phyloP scores from a whole-genome alignment of 2,797 vertebrate genomes.

The Silurus aristotelis region DNA sequence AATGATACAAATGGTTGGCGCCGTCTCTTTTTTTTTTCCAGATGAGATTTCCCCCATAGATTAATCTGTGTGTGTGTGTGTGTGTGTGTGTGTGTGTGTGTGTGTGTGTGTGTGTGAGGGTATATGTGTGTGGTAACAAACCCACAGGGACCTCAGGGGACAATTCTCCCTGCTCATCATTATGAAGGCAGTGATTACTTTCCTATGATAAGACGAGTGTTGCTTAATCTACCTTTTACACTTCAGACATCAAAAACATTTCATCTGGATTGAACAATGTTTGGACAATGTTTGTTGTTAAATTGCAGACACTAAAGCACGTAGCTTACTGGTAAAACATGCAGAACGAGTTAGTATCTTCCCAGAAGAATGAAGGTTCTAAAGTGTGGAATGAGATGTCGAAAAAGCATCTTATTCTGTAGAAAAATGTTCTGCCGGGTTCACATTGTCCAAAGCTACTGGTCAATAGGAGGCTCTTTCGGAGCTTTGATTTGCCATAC shows the following conservation, averaged over 20 bases:
- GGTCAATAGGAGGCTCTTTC: too few relatives aligned
- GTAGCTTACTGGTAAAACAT: neutral
- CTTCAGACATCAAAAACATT: neutral
- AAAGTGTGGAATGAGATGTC: too few relatives aligned
- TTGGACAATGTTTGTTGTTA: constrained; percentile 20
- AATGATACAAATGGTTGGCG: constrained; percentile 72
- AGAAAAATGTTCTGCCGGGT: too few relatives aligned
- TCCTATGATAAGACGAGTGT: neutral
- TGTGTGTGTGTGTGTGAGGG: neutral
- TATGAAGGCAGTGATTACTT: neutral
- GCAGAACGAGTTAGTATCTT: too few relatives aligned
- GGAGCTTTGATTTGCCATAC: too few relatives aligned
- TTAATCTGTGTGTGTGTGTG: neutral
- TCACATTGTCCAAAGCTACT: neutral
- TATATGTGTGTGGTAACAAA: constrained; percentile 36
- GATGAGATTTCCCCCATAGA: constrained; percentile 45
- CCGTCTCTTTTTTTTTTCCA: constrained; percentile 59
- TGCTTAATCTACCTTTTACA: constrained; percentile 13
- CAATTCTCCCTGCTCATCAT: constrained; percentile 6
- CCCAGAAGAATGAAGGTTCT: too few relatives aligned
- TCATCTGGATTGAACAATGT: neutral
- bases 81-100: neutral
- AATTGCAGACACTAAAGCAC: constrained; percentile 14
- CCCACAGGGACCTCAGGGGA: neutral
- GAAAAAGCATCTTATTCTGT: too few relatives aligned